Evolutionary conservation across 2,888 invertebrate genomes (phyloP).

Genomic region (Byasa hedistus): DNA sequence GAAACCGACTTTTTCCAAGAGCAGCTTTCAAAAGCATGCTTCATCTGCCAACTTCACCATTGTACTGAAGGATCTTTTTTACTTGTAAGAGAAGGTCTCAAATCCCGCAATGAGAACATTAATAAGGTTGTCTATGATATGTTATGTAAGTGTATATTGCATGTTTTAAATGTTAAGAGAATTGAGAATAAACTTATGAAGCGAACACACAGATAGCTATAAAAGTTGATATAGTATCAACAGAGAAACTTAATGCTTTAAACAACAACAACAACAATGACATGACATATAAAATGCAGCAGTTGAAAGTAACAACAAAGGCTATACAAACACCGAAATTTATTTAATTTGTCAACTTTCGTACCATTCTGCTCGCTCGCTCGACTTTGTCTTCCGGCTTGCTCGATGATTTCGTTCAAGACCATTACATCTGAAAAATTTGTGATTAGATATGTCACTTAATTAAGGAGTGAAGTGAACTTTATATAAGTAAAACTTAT

Average conservation of each 20-base stretch:
- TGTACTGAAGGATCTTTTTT: no score
- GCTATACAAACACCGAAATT: slow-evolving; percentile 26
- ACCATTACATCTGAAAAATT: slow-evolving; percentile 94
- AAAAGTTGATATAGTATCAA: slow-evolving; percentile 26
- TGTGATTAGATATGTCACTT: neutral
- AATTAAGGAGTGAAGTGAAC: no score
- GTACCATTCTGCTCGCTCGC: slow-evolving; percentile 94
- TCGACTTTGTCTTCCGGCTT: slow-evolving; percentile 93
- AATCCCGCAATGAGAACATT: no score
- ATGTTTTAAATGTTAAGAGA: slow-evolving; percentile 34
- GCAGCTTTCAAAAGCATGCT: no score
- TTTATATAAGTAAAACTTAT: no score
- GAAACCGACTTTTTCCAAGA: no score
- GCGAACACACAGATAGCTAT: slow-evolving; percentile 32
- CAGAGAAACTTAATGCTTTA: slow-evolving; percentile 40
- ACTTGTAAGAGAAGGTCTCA: no score
- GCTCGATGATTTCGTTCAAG: slow-evolving; percentile 97
- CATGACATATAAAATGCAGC: slow-evolving; percentile 38
- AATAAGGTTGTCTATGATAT: no score
- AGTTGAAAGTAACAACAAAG: slow-evolving; percentile 19
- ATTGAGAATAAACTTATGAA: slow-evolving; percentile 42
- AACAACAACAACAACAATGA: slow-evolving; percentile 46
- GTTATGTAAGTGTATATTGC: slow-evolving; percentile 28
- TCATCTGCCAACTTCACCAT: no score
- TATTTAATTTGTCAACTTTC: slow-evolving; percentile 45